Evolutionary conservation across 2,113 vertebrate genomes (phyloP).

Genomic region (Ariopsis seemanni): DNA sequence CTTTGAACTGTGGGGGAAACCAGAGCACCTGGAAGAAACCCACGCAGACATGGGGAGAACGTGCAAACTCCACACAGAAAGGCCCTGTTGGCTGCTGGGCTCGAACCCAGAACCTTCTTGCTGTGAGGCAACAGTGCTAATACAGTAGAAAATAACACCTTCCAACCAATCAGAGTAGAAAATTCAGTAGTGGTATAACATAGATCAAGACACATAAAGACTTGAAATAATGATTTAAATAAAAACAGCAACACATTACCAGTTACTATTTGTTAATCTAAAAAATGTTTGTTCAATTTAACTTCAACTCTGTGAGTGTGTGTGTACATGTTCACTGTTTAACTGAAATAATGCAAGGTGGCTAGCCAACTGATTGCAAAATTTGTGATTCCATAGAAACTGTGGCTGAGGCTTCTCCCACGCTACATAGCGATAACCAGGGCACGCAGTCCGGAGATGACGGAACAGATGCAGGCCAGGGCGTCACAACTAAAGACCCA

Average conservation of each 20-base stretch:
- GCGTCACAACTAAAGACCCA: constrained; percentile 65
- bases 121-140: no score
- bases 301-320: not conserved
- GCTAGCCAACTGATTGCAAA: not conserved
- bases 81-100: no score
- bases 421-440: constrained; percentile 80
- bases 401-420: constrained; percentile 63
- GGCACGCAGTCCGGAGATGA: constrained; percentile 83
- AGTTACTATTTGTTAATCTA: not conserved
- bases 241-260: not conserved
- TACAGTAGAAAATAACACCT: not conserved
- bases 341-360: not conserved
- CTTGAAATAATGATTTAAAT: not conserved
- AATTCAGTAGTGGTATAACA: not conserved
- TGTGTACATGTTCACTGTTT: not conserved
- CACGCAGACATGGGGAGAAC: no score
- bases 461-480: constrained; percentile 56
- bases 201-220: not conserved
- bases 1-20: no score
- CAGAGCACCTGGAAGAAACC: no score
- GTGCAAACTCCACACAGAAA: no score
- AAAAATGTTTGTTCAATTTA: not conserved
- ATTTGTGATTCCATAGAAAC: constrained; percentile 61
- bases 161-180: not conserved
- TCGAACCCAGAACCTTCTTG: no score